Percentiles rank a stretch among this genome's conserved stretches.
phyloP scores from a whole-genome alignment of 2,888 invertebrate species.

The Cephus runcator region DNA sequence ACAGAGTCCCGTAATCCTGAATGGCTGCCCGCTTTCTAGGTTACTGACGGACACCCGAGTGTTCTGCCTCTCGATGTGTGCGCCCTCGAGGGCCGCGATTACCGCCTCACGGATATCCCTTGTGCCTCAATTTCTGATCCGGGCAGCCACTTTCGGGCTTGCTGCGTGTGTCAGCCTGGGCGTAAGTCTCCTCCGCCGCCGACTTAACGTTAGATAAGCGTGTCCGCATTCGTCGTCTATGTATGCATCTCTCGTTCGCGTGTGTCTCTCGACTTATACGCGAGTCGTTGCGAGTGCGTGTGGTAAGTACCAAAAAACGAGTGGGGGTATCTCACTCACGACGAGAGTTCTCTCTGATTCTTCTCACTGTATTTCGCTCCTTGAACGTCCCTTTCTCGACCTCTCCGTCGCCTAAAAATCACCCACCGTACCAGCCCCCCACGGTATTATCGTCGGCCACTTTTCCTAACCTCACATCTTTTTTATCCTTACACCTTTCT shows the following conservation, averaged over 20 bases:
- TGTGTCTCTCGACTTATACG: neutral
- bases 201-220: slow-evolving; percentile 10
- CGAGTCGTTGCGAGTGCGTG: slow-evolving; percentile 6
- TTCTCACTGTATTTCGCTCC: slow-evolving; percentile 4
- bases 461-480: neutral
- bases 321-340: slow-evolving; percentile 3
- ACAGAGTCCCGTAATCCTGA: slow-evolving; percentile 51
- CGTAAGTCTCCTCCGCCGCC: neutral
- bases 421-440: neutral
- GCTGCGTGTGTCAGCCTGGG: slow-evolving; percentile 4
- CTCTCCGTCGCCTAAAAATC: neutral
- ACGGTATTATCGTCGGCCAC: neutral
- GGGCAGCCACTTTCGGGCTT: neutral
- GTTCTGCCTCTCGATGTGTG: slow-evolving; percentile 31
- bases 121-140: neutral
- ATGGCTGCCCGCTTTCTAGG: slow-evolving; percentile 61
- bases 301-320: slow-evolving; percentile 10
- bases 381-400: neutral
- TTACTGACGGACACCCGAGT: slow-evolving; percentile 54
- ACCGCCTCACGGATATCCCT: slow-evolving; percentile 33
- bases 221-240: slow-evolving; percentile 5
- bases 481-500: neutral
- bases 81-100: slow-evolving; percentile 35
- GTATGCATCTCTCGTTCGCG: slow-evolving; percentile 2
- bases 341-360: neutral